Conservation (phyloP, 2,797 vertebrate genomes). For the Emydoidea blandingii region DNA sequence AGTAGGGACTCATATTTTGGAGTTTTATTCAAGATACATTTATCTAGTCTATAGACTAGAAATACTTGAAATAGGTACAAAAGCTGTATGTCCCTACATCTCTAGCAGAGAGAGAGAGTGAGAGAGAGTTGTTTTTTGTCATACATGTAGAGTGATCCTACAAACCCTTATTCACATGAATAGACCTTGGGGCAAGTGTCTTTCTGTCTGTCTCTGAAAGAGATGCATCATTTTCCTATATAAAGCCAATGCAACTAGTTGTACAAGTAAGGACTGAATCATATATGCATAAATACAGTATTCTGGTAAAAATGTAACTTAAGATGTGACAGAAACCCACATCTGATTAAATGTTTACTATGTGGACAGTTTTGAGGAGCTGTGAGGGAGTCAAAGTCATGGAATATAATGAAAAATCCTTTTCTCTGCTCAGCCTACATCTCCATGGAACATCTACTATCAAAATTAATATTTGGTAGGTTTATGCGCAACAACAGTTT, state of each 20-base stretch:
- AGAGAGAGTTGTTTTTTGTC: neutral
- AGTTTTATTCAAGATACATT: neutral
- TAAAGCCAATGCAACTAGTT: neutral
- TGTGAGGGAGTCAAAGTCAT: neutral
- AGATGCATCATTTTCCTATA: neutral
- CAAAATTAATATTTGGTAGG: neutral
- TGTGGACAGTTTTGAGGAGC: neutral
- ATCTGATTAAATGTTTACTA: neutral
- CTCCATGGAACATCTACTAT: neutral
- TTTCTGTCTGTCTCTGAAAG: neutral
- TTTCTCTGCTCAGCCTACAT: neutral
- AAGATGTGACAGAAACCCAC: neutral
- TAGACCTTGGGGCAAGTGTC: neutral
- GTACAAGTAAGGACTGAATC: neutral
- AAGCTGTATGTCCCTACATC: neutral
- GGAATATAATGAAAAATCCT: neutral
- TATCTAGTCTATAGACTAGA: neutral
- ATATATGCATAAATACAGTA: neutral
- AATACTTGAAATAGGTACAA: neutral
- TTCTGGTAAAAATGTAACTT: neutral
- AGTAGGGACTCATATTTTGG: neutral
- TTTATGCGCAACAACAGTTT: neutral
- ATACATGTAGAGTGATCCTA: neutral
- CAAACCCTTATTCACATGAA: neutral
- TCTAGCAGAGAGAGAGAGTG: neutral